phyloP scores from a whole-genome alignment of 2,113 vertebrate species.

The Pteropus alecto region DNA sequence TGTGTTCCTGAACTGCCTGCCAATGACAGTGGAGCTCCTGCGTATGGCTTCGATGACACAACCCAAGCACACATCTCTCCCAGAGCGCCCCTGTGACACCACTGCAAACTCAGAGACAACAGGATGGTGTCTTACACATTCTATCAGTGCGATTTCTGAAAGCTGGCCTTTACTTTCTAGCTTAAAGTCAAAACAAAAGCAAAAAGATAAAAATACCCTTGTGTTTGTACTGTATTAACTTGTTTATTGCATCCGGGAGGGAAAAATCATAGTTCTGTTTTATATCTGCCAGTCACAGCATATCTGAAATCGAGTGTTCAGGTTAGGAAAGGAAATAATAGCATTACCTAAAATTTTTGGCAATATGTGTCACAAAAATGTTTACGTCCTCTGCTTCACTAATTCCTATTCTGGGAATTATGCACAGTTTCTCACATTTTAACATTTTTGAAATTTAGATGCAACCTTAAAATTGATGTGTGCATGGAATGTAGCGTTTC shows the following conservation, averaged over 20 bases:
- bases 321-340: neutral
- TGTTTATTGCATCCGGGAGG: neutral
- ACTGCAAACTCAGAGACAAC: neutral
- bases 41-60: neutral
- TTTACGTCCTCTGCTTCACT: neutral
- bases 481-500: neutral
- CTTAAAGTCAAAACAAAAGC: conserved; percentile 38
- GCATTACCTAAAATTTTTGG: neutral
- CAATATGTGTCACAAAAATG: neutral
- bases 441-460: neutral
- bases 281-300: neutral
- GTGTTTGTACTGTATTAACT: neutral
- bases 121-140: neutral
- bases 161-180: neutral
- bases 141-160: neutral
- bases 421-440: neutral
- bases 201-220: neutral
- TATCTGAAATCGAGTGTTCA: neutral
- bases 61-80: neutral
- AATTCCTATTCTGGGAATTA: conserved; percentile 9
- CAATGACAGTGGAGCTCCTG: neutral
- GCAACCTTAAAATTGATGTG: neutral
- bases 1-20: neutral
- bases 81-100: neutral
- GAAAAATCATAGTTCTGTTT: neutral